phyloP scores from a whole-genome alignment of 2,888 invertebrate genomes.

The Encarsia formosa region DNA sequence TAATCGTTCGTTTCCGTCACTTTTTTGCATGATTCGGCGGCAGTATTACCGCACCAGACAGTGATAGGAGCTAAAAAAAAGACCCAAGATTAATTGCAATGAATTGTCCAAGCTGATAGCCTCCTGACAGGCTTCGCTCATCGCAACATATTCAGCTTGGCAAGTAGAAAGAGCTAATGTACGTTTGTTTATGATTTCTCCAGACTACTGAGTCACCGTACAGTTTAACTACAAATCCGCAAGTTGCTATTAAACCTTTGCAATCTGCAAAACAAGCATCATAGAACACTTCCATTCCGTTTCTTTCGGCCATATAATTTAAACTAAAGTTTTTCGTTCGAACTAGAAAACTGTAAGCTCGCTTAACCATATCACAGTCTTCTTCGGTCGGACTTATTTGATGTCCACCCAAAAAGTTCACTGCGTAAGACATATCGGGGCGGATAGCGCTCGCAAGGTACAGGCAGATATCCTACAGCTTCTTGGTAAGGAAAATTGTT shows the following conservation, averaged over 20 bases:
- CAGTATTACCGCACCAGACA: too few relatives aligned
- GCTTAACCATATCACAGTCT: conserved; percentile 22
- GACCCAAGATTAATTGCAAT: too few relatives aligned
- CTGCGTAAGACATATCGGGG: too few relatives aligned
- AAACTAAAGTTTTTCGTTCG: conserved; percentile 3
- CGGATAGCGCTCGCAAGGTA: conserved; percentile 25
- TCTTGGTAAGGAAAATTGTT: conserved; percentile 18
- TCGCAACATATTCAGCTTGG: too few relatives aligned
- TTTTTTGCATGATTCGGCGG: too few relatives aligned
- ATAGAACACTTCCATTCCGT: not conserved
- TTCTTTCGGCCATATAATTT: not conserved
- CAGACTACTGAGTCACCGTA: too few relatives aligned
- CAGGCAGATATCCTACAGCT: conserved; percentile 29
- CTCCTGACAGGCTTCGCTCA: too few relatives aligned
- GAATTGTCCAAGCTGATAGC: too few relatives aligned
- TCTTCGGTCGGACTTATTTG: conserved; percentile 13
- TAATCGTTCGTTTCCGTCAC: too few relatives aligned
- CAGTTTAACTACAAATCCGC: not conserved
- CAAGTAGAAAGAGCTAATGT: too few relatives aligned
- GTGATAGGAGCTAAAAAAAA: too few relatives aligned
- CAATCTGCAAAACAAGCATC: not conserved
- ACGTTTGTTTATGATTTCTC: too few relatives aligned
- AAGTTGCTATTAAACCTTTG: not conserved
- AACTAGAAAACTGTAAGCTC: conserved; percentile 18
- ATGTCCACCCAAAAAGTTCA: conserved; percentile 19